Percentiles rank a stretch among this genome's conserved stretches.
Evolutionary conservation across 2,888 invertebrate species (phyloP).

Genomic region (Stenchaetothrips biformis): DNA sequence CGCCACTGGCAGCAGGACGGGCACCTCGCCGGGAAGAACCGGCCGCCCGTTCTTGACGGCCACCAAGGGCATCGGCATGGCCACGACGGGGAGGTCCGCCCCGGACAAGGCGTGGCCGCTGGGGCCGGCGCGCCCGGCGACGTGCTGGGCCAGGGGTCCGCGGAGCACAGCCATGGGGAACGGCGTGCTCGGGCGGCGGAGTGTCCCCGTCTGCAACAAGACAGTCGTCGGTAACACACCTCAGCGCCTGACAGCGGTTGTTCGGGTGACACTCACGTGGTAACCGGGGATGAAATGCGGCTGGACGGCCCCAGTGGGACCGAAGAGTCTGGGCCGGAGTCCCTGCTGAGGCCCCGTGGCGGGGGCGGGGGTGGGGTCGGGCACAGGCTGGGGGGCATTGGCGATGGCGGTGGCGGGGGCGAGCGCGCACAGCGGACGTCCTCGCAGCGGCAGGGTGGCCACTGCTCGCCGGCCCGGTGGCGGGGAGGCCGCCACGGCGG

Average conservation of each 20-base stretch:
- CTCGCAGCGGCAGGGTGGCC: not conserved
- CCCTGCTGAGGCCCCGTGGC: not conserved
- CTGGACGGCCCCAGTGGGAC: not conserved
- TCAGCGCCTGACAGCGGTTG: not conserved
- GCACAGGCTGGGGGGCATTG: not conserved
- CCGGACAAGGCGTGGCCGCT: constrained; percentile 35
- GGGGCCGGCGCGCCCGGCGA: constrained; percentile 32
- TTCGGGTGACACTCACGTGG: not conserved
- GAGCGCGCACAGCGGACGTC: not conserved
- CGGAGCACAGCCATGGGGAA: constrained; percentile 11
- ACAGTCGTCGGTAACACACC: not conserved
- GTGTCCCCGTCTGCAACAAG: not conserved
- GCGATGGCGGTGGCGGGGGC: not conserved
- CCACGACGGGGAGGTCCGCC: constrained; percentile 8
- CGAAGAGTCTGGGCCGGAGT: not conserved
- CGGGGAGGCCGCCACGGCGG: not conserved
- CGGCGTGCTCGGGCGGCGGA: not conserved
- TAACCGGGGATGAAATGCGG: not conserved
- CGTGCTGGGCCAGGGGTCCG: constrained; percentile 28
- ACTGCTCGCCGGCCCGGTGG: not conserved
- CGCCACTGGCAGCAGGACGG: not conserved
- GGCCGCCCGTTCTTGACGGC: not conserved
- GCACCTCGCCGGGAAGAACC: not conserved
- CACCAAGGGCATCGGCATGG: constrained; percentile 1
- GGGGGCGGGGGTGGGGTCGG: not conserved